Evolutionary conservation across 30 jellyfish, hydroid and myxozoan genomes (phyloP).

Genomic region (Pelagia noctiluca): DNA sequence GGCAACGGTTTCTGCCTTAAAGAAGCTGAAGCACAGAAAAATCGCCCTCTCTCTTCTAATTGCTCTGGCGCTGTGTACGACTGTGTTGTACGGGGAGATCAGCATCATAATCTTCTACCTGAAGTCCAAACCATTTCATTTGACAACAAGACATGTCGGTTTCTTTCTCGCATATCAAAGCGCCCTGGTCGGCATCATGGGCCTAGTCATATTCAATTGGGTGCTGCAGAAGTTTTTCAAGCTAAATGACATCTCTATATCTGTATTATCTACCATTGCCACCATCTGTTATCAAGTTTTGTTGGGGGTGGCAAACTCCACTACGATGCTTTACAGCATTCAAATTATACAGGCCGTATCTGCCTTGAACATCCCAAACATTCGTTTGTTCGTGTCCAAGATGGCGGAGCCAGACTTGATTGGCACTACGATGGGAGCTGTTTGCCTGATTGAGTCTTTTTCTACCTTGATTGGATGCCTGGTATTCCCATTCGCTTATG

Average conservation of each 20-base stretch:
- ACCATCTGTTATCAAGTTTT: conserved; percentile 16
- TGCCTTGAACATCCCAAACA: conserved; percentile 22
- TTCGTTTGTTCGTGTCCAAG: conserved; percentile 42
- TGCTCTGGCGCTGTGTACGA: conserved; percentile 15
- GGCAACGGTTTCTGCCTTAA: conserved; percentile 23
- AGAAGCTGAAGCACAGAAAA: not conserved
- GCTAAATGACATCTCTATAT: conserved; percentile 23
- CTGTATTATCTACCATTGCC: conserved; percentile 7
- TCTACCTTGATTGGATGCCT: conserved; percentile 41
- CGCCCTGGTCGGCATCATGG: conserved; percentile 21
- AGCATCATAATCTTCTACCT: conserved; percentile 27
- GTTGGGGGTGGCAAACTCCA: conserved; percentile 37
- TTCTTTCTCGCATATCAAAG: conserved; percentile 46
- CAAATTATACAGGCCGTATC: conserved; percentile 33
- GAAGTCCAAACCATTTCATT: conserved; percentile 17
- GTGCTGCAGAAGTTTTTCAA: conserved; percentile 26
- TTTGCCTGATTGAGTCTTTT: conserved; percentile 31
- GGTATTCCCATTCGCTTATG: conserved; percentile 34
- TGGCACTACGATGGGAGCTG: conserved; percentile 36
- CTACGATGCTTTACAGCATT: conserved; percentile 20
- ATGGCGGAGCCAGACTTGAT: conserved; percentile 22
- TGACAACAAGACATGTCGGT: conserved; percentile 24
- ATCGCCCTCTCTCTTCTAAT: conserved; percentile 8
- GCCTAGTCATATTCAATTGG: conserved; percentile 24
- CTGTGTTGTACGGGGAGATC: conserved; percentile 23